Evolutionary conservation across 2,797 vertebrate genomes (phyloP), one percentile per base, ranked within the genome.

Genomic region (Tinamus major): DNA sequence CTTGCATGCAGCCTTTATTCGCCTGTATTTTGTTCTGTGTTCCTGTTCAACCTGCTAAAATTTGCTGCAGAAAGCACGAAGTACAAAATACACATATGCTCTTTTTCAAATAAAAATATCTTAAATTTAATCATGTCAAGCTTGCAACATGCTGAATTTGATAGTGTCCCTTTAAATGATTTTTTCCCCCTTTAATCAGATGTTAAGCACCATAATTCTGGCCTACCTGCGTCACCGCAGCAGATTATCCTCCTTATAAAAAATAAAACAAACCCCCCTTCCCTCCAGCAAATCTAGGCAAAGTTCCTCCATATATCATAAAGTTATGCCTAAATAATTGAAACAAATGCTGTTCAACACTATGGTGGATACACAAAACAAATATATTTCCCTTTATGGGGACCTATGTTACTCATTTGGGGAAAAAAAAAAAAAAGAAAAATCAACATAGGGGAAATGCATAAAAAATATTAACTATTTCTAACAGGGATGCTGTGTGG

Each of bases 1-100:
- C 49, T 15, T 35, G 27, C 5, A 26, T 7, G 6, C 1, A 12
- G 18, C 53, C 65, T 37, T 70, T 49, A 49, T 5, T 6, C 6
- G 51, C 59, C 35, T 31, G 10, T 15, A 49, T 29, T 35, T 42
- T 58, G 10, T 37, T 19, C 29, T 87, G 58, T 37, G 17, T 19
- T 67, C 41, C 61, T 55, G 17, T 8, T 7, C 0, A 31, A 17
- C 31, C 21, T 15, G 16, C 9, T 0, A 3, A 64, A 64, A 3
- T 53, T 23, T 59, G 8, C 26, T 63, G 78, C 24, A 67, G 86
- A 79, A 61, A 23, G n/a, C 2, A 3, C 3, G 0, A 16, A 16
- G 26, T 9, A 70, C 16, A 48, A 81, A 86, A 41, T 15, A 71
- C 21, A 17, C 33, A 44, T 49, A 75, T 0, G 0, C 2, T 33